Evolutionary conservation across 2,888 invertebrate genomes (phyloP), one percentile per base, ranked within the genome.

Genomic region (Philopedon plagiatum): DNA sequence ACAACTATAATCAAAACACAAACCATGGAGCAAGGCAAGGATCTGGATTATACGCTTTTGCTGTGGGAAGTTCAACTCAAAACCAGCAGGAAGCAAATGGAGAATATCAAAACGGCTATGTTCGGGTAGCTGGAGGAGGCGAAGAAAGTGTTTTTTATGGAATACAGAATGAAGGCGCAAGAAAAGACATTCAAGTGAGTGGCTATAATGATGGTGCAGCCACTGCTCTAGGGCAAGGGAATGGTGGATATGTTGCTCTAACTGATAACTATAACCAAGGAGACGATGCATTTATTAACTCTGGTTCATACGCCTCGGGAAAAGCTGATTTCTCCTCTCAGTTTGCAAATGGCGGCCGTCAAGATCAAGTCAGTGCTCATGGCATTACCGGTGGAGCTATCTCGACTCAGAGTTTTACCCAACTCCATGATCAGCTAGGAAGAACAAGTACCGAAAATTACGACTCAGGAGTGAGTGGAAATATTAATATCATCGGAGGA

Each of bases 401-500:
- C 8, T 74, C 74, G 3, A 56, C 23, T 49, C 74, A 74, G 56
- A 70, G 60, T 21, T 66, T 69, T 19, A 66, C 26, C 19, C 76
- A 74, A 44, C 70, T 64, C 39, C 71, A 74, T 11, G 68, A 58
- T 7, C 39, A 21, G 11, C 44, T 46, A 46, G 65, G 32, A 0
- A 29, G 5, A 18, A 57, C 19, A 44, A 29, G 0, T 5, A 41
- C n/a, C 32, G 57, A 23, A 23, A 46, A 44, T 7, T 44, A 70
- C 18, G 41, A 70, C 7, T 44, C 34, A 32, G 63, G 67, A 21
- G 13, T 65, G n/a, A 13, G 19, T 37, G 78, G 77, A 32, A 79
- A 78, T 19, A 76, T 82, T 18, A 81, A 83, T 61, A 83, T 84
- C 21, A 75, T 83, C 9, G 81, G 81, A 19, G 82, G 83, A 11